Evolutionary conservation across 2,113 vertebrate genomes (phyloP), one percentile per base, ranked within the genome.

Genomic region (Octodon degus): DNA sequence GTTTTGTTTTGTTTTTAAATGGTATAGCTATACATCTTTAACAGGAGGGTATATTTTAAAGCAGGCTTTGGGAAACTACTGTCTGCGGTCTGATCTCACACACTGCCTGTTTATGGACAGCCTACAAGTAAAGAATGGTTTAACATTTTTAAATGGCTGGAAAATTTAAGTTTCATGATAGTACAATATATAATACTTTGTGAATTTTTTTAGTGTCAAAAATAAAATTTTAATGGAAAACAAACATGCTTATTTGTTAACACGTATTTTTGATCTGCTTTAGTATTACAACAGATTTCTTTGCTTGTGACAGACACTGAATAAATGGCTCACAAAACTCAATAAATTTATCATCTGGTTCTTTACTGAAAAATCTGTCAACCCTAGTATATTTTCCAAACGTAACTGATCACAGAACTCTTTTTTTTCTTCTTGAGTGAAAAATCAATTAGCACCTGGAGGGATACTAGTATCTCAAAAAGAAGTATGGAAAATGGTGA

Each of bases 71-170:
- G 60, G 34, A 37, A 82, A 53, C 7, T 30, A 70, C 74, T 32
- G 62, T 11, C 20, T 60, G 24, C 1, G 8, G 77, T 1, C 84
- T 89, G 84, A 53, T 65, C n/a, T 13, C 20, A 43, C 67, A 58
- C 5, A 65, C 1, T n/a, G 30, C 9, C 14, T 63, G 10, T 58
- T 60, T 34, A 81, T 3, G 12, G 62, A 53, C 4, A 86, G 72
- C 5, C 53, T 32, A 27, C 6, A 4, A 62, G 9, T 74, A 22
- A 79, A 86, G 16, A 91, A 92, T 27, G n/a, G 16, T 34, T 92
- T 81, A 72, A 80, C 6, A 93, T 65, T 87, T 92, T 91, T 89
- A 79, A 87, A 83, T 92, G 58, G 25, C 20, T 81, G 24, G 68
- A 81, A 76, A 90, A 86, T 17, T 19, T 20, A 86, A 76, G 30